phyloP scores from a whole-genome alignment of 2,113 vertebrate genomes.

The Chamaetylas fuelleborni region DNA sequence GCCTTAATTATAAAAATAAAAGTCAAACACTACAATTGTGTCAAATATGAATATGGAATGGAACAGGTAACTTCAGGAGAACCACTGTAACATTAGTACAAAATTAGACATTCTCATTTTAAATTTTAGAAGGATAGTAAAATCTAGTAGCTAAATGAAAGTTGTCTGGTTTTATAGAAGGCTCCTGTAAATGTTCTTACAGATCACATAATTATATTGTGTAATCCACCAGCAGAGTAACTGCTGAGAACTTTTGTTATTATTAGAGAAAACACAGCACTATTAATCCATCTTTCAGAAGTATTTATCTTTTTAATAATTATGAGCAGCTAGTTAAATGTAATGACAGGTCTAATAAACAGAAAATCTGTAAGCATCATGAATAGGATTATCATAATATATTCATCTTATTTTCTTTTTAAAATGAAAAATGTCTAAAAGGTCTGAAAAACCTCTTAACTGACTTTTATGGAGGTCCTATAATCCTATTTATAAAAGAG shows the following conservation, averaged over 20 bases:
- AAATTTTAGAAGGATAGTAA: neutral
- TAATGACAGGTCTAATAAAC: neutral
- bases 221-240: neutral
- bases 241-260: neutral
- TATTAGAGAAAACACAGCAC: neutral
- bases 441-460: neutral
- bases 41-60: neutral
- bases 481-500: constrained; percentile 49
- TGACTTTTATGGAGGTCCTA: neutral
- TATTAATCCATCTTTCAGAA: neutral
- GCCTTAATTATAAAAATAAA: neutral
- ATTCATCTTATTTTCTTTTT: constrained; percentile 1
- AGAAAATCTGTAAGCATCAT: neutral
- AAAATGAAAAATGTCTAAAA: neutral
- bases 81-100: neutral
- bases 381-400: neutral
- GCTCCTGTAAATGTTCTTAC: neutral
- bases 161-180: neutral
- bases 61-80: neutral
- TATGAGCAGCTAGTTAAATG: neutral
- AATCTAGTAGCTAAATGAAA: neutral
- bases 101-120: neutral
- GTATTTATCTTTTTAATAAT: neutral
- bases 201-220: neutral
- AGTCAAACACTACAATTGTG: neutral